Base-by-base conservation (phyloP, 2,797 vertebrate species). In the Molossus alvarezi region DNA sequence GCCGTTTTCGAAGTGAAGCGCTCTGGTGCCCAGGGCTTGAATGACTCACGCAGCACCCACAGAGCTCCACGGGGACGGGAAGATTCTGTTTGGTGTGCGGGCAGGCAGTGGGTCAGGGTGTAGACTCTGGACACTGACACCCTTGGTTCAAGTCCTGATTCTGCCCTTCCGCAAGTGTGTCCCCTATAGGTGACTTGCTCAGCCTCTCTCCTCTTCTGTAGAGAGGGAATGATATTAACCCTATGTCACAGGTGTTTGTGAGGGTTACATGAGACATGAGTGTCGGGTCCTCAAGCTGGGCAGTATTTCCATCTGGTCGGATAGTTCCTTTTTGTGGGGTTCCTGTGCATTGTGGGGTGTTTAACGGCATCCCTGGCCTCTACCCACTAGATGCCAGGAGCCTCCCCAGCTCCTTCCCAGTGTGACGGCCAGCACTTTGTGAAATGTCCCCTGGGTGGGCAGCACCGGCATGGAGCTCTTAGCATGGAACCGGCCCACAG, bases 401-500 rank as follows among this genome's bases (percentile, higher is more conserved):
- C 14, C 18, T 23, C 18, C 15, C 57, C 9, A 3, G n/a, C n/a
- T 87, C 23, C 2, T 17, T 21, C 33, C 17, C 20, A 11, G 13
- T 20, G 7, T 75, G 82, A 64, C 27, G 67, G 10, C 25, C 62
- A 37, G 81, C 88, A 37, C 3, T 23, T 51, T 11, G 3, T 5
- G 65, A 73, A 25, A 37, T 3, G 0, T 60, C 53, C 48, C n/a
- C 15, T 41, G 9, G 48, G 29, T 23, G 65, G 33, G 67, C 41
- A 7, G 5, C 3, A 0, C 23, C 23, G 45, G 27, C 5, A 4
- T 13, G 18, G 62, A 87, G 7, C 14, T 6, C 9, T 25, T 27
- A n/a, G 57, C 48, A 0, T 48, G 79, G 86, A 17, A 29, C 23
- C 0, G 0, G 45, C 4, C n/a, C 1, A 0, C 4, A n/a, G 71